Evolutionary conservation across 2,113 vertebrate genomes (phyloP), one percentile per base, ranked within the genome.

Genomic region (Tetrao urogallus): DNA sequence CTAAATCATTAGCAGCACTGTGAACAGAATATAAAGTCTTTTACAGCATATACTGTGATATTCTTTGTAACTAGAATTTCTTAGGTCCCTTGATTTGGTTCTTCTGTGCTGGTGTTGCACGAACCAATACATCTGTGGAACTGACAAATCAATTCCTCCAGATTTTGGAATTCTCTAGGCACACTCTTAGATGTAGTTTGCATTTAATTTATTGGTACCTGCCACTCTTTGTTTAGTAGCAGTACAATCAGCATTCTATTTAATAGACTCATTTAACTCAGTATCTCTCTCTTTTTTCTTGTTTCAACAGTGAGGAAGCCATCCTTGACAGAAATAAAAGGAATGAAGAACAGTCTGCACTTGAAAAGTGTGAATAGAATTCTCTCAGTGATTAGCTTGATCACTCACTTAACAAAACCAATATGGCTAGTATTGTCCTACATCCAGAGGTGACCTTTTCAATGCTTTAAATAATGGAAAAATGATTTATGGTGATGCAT

Each of bases 401-500:
- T 97, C 91, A 90, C 43, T 74, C 65, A 74, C 40, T 66, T 78
- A 82, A 82, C 83, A 93, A 96, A 96, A 94, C 67, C 92, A 96
- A 80, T 94, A 96, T 74, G 28, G 27, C 19, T 89, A 92, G 43
- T 88, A 86, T 74, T 96, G 74, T 96, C 80, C 91, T 95, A 90
- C 85, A 74, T 82, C 85, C 96, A 66, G 81, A 98, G 78, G 93
- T 97, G 95, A 97, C 90, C 87, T 96, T 95, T 89, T 22, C 43
- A 81, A 74, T 19, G 71, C 52, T 95, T 95, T 93, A 93, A 96
- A 93, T 92, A 94, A 95, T 74, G 95, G 47, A 73, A 60, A 93
- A 96, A 94, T 95, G 94, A 98, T 97, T 95, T 96, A 97, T 96
- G 81, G 73, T 90, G 89, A 91, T 91, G 63, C 84, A 95, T 96